phyloP scores from a whole-genome alignment of 2,113 vertebrate genomes.

The Lepidothrix coronata region DNA sequence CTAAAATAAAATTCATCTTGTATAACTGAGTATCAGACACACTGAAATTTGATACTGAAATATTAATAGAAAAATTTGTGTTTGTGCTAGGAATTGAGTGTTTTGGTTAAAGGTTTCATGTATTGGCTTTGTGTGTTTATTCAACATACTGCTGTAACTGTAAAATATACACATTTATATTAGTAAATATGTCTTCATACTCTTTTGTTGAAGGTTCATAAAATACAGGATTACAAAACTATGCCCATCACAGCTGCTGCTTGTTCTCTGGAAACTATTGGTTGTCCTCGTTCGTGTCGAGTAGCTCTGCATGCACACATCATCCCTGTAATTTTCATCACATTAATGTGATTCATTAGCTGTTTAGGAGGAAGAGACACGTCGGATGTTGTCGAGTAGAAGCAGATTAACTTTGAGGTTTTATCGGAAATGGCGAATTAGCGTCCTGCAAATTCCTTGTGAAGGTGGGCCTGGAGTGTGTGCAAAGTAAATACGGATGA shows the following conservation, averaged over 20 bases:
- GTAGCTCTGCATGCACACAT: rapidly evolving
- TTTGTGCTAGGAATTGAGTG: not conserved
- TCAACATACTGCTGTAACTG: not conserved
- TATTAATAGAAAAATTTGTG: not conserved
- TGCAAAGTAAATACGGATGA: not conserved
- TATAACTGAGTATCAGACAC: not conserved
- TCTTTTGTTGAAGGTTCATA: not conserved
- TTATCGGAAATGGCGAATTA: not conserved
- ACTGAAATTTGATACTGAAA: not conserved
- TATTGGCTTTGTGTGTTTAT: not conserved
- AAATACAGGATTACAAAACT: not conserved
- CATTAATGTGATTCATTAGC: constrained; percentile 2
- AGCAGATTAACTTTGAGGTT: not conserved
- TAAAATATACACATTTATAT: not conserved
- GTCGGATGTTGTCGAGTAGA: not conserved
- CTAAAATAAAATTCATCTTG: not conserved
- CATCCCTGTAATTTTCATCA: constrained; percentile 29
- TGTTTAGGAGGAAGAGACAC: not conserved
- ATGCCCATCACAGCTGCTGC: not conserved
- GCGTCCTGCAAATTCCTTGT: not conserved
- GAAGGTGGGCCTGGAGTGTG: not conserved
- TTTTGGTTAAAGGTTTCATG: not conserved
- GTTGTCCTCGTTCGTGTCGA: not conserved
- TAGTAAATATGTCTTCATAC: not conserved
- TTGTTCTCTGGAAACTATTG: not conserved